Evolutionary conservation across 1,140 invertebrate species (phyloP).

Genomic region (Drosophila baimaii): DNA sequence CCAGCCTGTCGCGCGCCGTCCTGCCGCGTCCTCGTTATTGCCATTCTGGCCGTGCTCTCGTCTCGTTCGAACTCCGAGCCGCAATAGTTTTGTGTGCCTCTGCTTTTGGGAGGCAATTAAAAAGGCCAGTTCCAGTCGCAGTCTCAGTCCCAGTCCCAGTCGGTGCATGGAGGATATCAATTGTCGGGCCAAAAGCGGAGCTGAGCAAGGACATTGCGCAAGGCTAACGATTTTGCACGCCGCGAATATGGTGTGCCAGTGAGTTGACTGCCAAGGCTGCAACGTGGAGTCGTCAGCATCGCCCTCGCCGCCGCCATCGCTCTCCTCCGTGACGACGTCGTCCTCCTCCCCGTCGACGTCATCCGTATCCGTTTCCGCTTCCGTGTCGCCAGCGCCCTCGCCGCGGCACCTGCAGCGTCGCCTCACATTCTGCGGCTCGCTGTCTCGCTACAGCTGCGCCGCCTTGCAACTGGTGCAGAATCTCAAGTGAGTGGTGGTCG

Average conservation of each 20-base stretch:
- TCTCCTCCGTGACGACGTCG: constrained; percentile 36
- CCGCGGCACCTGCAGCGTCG: constrained; percentile 72
- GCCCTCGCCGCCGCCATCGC: constrained; percentile 49
- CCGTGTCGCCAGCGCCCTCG: constrained; percentile 39
- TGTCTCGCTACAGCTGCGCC: constrained; percentile 75
- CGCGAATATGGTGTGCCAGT: constrained; percentile 59
- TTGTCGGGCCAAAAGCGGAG: constrained; percentile 65
- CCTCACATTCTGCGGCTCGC: constrained; percentile 74
- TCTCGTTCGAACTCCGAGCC: constrained; percentile 49
- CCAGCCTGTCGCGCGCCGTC: constrained; percentile 52
- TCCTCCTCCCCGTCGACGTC: constrained; percentile 34
- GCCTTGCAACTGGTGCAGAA: constrained; percentile 79
- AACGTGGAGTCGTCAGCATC: constrained; percentile 73
- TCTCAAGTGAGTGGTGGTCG: constrained; percentile 78
- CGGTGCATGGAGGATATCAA: constrained; percentile 71
- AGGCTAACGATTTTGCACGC: constrained; percentile 64
- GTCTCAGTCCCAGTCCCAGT: constrained; percentile 22
- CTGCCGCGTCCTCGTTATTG: constrained; percentile 71
- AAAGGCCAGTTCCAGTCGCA: constrained; percentile 30
- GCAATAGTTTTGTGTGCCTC: constrained; percentile 30
- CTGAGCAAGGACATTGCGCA: constrained; percentile 58
- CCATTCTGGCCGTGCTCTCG: constrained; percentile 51
- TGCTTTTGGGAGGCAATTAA: constrained; percentile 65
- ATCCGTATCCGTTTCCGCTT: constrained; percentile 34
- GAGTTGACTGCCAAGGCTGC: constrained; percentile 69